A percentile compares a stretch with the other conserved stretches of the same genome.
phyloP scores from a whole-genome alignment of 2,888 invertebrate species.

The Eristalinus sepulchralis region DNA sequence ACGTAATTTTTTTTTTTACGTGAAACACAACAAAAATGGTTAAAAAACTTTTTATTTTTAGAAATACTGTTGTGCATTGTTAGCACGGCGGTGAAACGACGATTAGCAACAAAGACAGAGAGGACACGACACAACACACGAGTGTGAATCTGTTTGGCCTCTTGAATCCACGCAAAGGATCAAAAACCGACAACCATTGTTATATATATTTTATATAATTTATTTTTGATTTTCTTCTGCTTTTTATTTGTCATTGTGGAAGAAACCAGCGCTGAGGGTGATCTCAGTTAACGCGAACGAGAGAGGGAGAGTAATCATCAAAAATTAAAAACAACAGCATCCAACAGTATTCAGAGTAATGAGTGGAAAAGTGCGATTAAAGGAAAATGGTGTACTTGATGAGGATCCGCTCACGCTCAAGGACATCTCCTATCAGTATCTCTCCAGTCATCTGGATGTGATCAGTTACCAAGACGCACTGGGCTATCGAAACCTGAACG shows the following conservation, averaged over 20 bases:
- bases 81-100: constrained; percentile 21
- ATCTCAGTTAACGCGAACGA: constrained; percentile 32
- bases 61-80: constrained; percentile 51
- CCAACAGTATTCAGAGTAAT: constrained; percentile 69
- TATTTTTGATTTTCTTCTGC: neutral
- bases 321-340: constrained; percentile 2
- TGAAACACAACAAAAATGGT: constrained; percentile 41
- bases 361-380: constrained; percentile 81
- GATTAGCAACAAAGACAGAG: constrained; percentile 1
- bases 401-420: constrained; percentile 80
- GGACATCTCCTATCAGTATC: constrained; percentile 79
- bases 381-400: constrained; percentile 79
- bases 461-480: constrained; percentile 75
- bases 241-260: constrained; percentile 28
- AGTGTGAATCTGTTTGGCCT: constrained; percentile 19
- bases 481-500: constrained; percentile 80
- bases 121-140: constrained; percentile 11
- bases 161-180: constrained; percentile 34
- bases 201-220: constrained; percentile 59
- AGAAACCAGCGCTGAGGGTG: constrained; percentile 20
- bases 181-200: constrained; percentile 18
- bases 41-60: constrained; percentile 63
- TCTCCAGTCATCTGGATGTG: constrained; percentile 79
- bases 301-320: neutral
- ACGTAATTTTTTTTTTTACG: constrained; percentile 55